phyloP scores from a whole-genome alignment of 1,140 invertebrate species.

The Drosophila tsacasi region DNA sequence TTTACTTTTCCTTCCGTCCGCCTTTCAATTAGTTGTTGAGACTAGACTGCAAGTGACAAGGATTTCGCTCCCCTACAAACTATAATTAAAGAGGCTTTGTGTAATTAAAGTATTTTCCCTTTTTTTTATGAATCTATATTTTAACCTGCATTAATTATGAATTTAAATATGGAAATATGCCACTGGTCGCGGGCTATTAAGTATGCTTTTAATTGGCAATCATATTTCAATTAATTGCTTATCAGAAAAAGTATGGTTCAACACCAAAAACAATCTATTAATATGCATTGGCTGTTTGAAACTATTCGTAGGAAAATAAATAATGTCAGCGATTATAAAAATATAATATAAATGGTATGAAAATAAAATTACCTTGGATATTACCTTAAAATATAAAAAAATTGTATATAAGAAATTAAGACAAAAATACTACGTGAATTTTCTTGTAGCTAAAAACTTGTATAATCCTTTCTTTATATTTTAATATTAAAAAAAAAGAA shows the following conservation, averaged over 20 bases:
- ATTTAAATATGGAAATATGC: slow-evolving; percentile 66
- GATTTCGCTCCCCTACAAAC: slow-evolving; percentile 30
- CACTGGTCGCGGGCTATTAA: slow-evolving; percentile 41
- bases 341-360: no score
- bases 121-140: slow-evolving; percentile 23
- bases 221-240: slow-evolving; percentile 81
- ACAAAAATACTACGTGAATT: no score
- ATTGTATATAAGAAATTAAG: no score
- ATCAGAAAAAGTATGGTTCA: slow-evolving; percentile 27
- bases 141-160: slow-evolving; percentile 59
- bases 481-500: no score
- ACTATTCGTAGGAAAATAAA: slow-evolving; percentile 49
- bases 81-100: slow-evolving; percentile 60
- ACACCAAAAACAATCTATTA: slow-evolving; percentile 45
- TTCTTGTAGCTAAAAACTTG: no score
- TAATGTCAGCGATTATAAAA: slow-evolving; percentile 13
- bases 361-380: no score
- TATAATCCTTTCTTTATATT: no score
- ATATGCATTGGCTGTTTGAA: slow-evolving; percentile 31
- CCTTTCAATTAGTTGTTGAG: slow-evolving; percentile 77
- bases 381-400: no score
- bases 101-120: slow-evolving; percentile 19
- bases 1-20: slow-evolving; percentile 60
- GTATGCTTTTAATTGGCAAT: slow-evolving; percentile 78
- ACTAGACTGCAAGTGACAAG: slow-evolving; percentile 71